Conservation (phyloP, 2,797 vertebrate species). For the Paramormyrops hopkinsi region DNA sequence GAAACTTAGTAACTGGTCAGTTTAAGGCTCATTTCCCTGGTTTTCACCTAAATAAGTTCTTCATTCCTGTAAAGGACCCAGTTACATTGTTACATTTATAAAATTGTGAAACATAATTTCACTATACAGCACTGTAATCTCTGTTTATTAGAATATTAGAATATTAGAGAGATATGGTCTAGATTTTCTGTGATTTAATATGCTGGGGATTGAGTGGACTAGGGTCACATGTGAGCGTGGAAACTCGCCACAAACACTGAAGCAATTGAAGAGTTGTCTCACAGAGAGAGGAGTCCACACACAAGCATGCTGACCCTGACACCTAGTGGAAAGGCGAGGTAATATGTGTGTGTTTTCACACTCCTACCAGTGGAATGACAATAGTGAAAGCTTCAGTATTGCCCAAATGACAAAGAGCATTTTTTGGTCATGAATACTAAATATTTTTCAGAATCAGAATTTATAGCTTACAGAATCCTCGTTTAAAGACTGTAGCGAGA, state of each 20-base stretch:
- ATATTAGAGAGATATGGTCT: not conserved
- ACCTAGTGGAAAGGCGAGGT: slow-evolving; percentile 11
- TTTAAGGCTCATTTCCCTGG: not conserved
- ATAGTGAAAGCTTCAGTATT: not conserved
- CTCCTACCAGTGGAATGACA: not conserved
- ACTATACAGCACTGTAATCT: not conserved
- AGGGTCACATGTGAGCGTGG: not conserved
- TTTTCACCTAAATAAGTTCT: not conserved
- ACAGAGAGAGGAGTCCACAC: not conserved
- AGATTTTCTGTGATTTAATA: not conserved
- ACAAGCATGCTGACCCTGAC: slow-evolving; percentile 6
- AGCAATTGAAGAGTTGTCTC: not conserved
- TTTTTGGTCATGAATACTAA: not conserved
- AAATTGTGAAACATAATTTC: not conserved
- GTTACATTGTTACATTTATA: not conserved
- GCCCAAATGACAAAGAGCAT: not conserved
- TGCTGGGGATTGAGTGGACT: not conserved
- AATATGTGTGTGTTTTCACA: not conserved
- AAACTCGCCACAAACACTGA: not conserved
- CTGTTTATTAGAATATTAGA: not conserved
- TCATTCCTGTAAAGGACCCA: too few relatives aligned
- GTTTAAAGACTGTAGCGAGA: not conserved
- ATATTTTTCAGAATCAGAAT: not conserved
- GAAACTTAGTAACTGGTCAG: not conserved
- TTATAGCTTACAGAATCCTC: not conserved